A percentile compares a stretch with the other conserved stretches of the same genome.
phyloP scores from a whole-genome alignment of 2,113 vertebrate species.

The Podarcis muralis region DNA sequence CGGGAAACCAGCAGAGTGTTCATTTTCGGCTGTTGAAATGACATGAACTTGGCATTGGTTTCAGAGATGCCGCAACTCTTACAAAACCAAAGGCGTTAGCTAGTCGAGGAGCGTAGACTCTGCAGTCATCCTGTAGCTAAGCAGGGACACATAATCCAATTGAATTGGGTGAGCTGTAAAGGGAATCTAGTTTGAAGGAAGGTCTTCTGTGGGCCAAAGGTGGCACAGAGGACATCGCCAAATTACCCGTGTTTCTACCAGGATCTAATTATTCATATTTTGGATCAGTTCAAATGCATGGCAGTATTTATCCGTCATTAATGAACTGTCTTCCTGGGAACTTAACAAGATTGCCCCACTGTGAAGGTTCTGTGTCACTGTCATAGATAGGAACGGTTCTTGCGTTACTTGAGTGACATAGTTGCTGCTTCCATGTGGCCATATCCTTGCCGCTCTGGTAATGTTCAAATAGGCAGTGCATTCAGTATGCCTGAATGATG shows the following conservation, averaged over 20 bases:
- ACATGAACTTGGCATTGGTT: slow-evolving; percentile 6
- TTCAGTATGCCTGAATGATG: background rate
- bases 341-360: background rate
- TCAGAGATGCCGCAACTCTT: background rate
- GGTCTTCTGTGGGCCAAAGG: slow-evolving; percentile 2
- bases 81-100: background rate
- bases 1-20: background rate
- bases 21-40: slow-evolving; percentile 6
- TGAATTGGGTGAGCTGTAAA: background rate
- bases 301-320: slow-evolving; percentile 2
- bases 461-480: background rate
- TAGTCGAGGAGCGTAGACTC: background rate
- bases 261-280: background rate
- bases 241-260: background rate
- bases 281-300: background rate
- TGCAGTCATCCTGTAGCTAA: background rate
- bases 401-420: background rate
- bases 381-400: background rate
- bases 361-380: background rate
- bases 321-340: background rate
- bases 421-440: background rate
- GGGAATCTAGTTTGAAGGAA: slow-evolving; percentile 18
- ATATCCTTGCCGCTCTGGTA: background rate
- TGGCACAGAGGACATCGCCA: background rate
- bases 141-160: slow-evolving; percentile 7